Evolutionary conservation across 2,797 vertebrate species (phyloP).

Genomic region (Sebastes diaconus): DNA sequence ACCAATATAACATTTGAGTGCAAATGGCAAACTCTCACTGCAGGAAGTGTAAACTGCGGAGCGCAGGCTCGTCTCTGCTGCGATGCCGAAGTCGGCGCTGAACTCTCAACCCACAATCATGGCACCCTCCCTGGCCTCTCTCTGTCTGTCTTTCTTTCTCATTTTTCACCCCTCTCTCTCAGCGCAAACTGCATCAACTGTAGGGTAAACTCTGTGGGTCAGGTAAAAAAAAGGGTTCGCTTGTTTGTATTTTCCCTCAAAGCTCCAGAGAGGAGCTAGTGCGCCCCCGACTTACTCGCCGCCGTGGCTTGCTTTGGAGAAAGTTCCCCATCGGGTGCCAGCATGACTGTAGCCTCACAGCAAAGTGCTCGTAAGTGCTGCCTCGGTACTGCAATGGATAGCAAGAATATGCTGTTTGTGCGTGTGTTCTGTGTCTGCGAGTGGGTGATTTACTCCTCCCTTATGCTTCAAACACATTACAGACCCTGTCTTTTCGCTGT

Average conservation of each 20-base stretch:
- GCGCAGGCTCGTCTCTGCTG: slow-evolving; percentile 25
- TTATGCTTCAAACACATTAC: slow-evolving; percentile 34
- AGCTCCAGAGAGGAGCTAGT: slow-evolving; percentile 18
- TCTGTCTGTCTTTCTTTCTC: background rate
- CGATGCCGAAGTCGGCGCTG: slow-evolving; percentile 48
- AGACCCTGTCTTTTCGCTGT: slow-evolving; percentile 23
- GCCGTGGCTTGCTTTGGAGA: slow-evolving; percentile 12
- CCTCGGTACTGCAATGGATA: background rate
- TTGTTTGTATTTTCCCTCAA: slow-evolving; percentile 42
- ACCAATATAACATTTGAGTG: slow-evolving; percentile 64
- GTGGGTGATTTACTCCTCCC: slow-evolving; percentile 27
- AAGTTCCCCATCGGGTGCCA: slow-evolving; percentile 10
- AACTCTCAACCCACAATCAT: slow-evolving; percentile 57
- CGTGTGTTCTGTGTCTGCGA: slow-evolving; percentile 3
- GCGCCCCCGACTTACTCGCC: background rate
- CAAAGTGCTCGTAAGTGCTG: slow-evolving; percentile 23
- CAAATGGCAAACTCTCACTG: slow-evolving; percentile 67
- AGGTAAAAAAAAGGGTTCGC: slow-evolving; percentile 25
- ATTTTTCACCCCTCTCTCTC: background rate
- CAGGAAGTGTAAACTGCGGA: slow-evolving; percentile 63
- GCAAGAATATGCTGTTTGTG: slow-evolving; percentile 32
- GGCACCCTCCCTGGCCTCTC: background rate
- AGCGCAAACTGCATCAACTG: background rate
- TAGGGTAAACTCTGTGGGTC: slow-evolving; percentile 30
- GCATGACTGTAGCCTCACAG: slow-evolving; percentile 9